These are phyloP conservation scores for Panonychus citri DNA, from an alignment of 1,140 invertebrate genomes.

Conservation along the genomic window DNA sequence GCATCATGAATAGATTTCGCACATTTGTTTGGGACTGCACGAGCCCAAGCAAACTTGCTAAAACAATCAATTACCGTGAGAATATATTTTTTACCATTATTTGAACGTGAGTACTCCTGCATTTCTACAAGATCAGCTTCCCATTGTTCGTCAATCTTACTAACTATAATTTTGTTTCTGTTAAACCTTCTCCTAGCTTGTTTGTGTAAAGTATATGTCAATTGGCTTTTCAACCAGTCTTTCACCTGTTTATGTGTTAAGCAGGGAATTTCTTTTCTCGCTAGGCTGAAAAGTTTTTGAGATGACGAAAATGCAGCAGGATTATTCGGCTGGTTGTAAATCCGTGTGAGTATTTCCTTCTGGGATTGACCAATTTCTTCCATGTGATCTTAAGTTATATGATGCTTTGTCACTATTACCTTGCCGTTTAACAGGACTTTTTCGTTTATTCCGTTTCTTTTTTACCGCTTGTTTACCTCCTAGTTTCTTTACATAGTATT, in stretches of 20 bases:
- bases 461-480: too few relatives aligned
- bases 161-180: conserved; percentile 7
- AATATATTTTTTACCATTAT: conserved; percentile 13
- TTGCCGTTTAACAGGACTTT: too few relatives aligned
- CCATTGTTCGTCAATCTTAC: background rate
- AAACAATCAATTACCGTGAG: conserved; percentile 16
- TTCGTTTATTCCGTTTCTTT: too few relatives aligned
- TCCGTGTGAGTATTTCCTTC: background rate
- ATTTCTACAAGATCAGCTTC: conserved; percentile 15
- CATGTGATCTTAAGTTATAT: too few relatives aligned
- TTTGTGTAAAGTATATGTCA: conserved; percentile 14
- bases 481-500: too few relatives aligned
- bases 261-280: background rate
- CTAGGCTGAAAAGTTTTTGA: background rate
- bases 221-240: background rate
- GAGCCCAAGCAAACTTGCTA: conserved; percentile 14
- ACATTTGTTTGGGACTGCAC: conserved; percentile 13
- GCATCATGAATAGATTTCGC: background rate
- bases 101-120: conserved; percentile 7
- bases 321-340: background rate
- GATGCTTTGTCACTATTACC: too few relatives aligned
- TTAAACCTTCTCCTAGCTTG: conserved; percentile 13
- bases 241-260: background rate
- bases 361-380: background rate
- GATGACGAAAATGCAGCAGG: background rate